Percentiles rank a stretch among this genome's conserved stretches.
phyloP scores from a whole-genome alignment of 1,140 invertebrate species.

The Anthonomus grandis region DNA sequence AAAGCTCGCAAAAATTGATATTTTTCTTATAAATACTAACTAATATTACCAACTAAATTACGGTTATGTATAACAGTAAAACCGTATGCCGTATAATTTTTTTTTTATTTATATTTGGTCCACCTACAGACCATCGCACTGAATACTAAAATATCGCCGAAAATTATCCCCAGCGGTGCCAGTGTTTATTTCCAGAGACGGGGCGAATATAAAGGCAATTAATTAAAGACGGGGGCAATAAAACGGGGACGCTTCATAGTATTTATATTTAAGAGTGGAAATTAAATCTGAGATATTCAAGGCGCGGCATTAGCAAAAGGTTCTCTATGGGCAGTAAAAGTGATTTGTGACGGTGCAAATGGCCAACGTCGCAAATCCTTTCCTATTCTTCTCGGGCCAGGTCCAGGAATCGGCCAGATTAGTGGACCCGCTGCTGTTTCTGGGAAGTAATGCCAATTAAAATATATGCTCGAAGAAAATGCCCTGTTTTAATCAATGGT shows the following conservation, averaged over 20 bases:
- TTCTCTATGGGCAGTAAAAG: slow-evolving; percentile 44
- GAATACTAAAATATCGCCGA: slow-evolving; percentile 5
- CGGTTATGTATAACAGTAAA: too few species aligned
- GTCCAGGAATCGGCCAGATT: slow-evolving; percentile 25
- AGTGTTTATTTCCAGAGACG: slow-evolving; percentile 16
- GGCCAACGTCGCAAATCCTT: slow-evolving; percentile 45
- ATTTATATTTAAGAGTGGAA: slow-evolving; percentile 44
- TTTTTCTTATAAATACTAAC: too few species aligned
- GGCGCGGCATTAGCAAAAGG: slow-evolving; percentile 41
- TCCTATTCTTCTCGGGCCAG: slow-evolving; percentile 41
- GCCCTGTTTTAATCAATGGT: too few species aligned
- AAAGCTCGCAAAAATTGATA: too few species aligned
- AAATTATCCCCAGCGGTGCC: slow-evolving; percentile 11
- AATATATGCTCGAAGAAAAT: too few species aligned
- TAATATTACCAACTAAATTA: too few species aligned
- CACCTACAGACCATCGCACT: too few species aligned
- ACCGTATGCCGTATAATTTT: too few species aligned
- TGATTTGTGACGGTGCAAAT: slow-evolving; percentile 45
- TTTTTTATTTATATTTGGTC: too few species aligned
- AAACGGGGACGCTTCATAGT: slow-evolving; percentile 27
- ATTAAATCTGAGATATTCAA: slow-evolving; percentile 46
- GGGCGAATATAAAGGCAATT: slow-evolving; percentile 25
- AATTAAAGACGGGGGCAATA: slow-evolving; percentile 29
- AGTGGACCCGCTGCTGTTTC: slow-evolving; percentile 3
- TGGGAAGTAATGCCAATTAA: slow-evolving; percentile 18